Base-by-base conservation (phyloP, 1,140 invertebrate species). In the Drosophila biarmipes region DNA sequence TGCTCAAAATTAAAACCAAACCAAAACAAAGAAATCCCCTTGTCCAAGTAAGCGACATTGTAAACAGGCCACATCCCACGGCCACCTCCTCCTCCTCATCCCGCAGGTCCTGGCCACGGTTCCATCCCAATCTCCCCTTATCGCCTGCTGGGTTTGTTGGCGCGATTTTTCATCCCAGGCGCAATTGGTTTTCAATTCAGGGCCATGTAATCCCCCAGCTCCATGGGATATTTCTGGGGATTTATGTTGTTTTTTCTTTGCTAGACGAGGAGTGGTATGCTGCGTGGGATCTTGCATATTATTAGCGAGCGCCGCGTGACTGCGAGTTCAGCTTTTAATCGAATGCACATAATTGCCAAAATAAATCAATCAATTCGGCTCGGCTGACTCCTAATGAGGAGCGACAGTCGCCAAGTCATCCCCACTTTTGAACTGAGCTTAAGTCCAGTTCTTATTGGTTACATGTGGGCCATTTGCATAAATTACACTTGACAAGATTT, bases 181-280 rank as follows among this genome's bases (percentile, higher is more conserved):
- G 73, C 85, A 90, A 90, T 90, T 90, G 85, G 85, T 90, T 90
- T 90, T 90, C 85, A 90, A 90, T 90, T 90, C 85, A 80, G 80
- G 77, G 52, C 71, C 85, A 78, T 90, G 85, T 90, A 90, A 90
- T 90, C 85, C 76, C 79, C 68, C 63, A 73, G 77, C 73, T 80
- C 85, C 80, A 57, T 80, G 86, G 85, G 85, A 90, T 90, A 90
- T 90, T 89, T 80, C 78, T 69, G 73, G 80, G 85, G 85, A 90
- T 90, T 90, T 90, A 90, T 90, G 85, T 90, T 85, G 66, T 68
- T 85, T 64, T 84, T 74, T 61, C 61, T 67, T 45, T 38, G 52
- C 46, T 58, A 66, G 74, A 66, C 45, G 57, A 64, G 57, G 55
- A 42, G 17, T 48, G 53, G 38, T 38, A 11, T 21, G 34, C 40